A percentile compares a stretch with the other conserved stretches of the same genome.
phyloP scores from a whole-genome alignment of 2,888 invertebrate species.

The Patella depressa region DNA sequence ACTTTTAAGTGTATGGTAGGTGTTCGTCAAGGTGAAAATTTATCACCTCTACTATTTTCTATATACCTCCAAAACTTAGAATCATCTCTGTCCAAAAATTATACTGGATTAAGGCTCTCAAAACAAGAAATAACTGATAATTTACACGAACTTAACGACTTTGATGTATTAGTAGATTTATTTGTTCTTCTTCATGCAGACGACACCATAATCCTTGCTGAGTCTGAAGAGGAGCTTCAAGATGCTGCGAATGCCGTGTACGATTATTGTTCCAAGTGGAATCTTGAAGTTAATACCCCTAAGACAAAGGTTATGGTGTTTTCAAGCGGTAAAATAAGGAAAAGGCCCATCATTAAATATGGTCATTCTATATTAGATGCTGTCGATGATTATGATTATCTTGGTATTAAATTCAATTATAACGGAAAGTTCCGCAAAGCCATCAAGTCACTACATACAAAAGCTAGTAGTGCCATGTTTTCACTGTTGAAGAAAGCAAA shows the following conservation, averaged over 20 bases:
- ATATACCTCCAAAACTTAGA: not conserved
- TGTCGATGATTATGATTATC: slow-evolving; percentile 1
- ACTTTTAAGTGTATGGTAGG: not conserved
- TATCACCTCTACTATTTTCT: not conserved
- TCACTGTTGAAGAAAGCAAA: slow-evolving; percentile 4
- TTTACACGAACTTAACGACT: not conserved
- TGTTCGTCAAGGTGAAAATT: slow-evolving; percentile 1
- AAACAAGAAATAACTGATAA: no score
- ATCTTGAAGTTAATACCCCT: slow-evolving; percentile 25
- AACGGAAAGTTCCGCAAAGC: slow-evolving; percentile 15
- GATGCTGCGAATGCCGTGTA: slow-evolving; percentile 15
- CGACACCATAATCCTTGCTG: slow-evolving; percentile 29
- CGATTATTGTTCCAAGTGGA: slow-evolving; percentile 24
- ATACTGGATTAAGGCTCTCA: not conserved
- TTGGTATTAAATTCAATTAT: slow-evolving; percentile 14
- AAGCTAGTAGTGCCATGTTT: slow-evolving; percentile 21
- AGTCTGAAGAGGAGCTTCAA: slow-evolving; percentile 20
- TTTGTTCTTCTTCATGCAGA: slow-evolving; percentile 28
- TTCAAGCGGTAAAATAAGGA: slow-evolving; percentile 18
- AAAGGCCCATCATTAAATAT: slow-evolving; percentile 9
- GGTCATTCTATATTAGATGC: slow-evolving; percentile 1
- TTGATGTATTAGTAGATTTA: slow-evolving; percentile 17
- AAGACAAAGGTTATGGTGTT: slow-evolving; percentile 32
- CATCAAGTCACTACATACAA: not conserved
- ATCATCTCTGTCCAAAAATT: not conserved